A percentile compares a stretch with the other conserved stretches of the same genome.
Conservation (phyloP, 2,888 invertebrate genomes). For the Bombyx huttoni region DNA sequence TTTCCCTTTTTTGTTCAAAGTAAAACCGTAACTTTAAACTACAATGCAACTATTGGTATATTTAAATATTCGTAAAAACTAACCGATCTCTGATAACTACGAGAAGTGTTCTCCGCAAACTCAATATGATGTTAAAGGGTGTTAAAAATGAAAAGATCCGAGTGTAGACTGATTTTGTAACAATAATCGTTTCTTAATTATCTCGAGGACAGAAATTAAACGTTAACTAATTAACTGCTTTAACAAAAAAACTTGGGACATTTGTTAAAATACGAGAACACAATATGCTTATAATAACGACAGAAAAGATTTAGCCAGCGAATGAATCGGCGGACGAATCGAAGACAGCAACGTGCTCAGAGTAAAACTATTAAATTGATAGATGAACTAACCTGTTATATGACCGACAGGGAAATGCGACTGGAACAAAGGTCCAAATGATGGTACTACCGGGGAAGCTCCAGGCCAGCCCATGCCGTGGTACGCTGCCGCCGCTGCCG, state of each 20-base stretch:
- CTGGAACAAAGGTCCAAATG: constrained; percentile 78
- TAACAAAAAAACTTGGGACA: background rate
- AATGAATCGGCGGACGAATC: background rate
- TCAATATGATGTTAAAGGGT: background rate
- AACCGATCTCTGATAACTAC: too few species aligned
- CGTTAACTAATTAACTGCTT: background rate
- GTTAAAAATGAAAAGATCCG: background rate
- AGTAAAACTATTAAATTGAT: background rate
- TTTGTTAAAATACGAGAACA: background rate
- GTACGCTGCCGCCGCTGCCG: constrained; percentile 80
- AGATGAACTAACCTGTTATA: constrained; percentile 45
- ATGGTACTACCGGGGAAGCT: constrained; percentile 69
- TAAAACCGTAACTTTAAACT: too few species aligned
- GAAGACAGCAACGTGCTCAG: background rate
- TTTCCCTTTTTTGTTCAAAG: too few species aligned
- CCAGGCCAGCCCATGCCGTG: constrained; percentile 75
- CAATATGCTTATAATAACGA: background rate
- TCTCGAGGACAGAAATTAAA: background rate
- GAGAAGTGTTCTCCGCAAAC: background rate
- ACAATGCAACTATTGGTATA: too few species aligned
- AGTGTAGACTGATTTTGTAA: background rate
- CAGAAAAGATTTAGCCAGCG: too few species aligned
- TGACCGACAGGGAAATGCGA: constrained; percentile 73
- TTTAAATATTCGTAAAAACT: too few species aligned
- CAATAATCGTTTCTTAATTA: background rate